A percentile compares a stretch with the other conserved stretches of the same genome.
Evolutionary conservation across 2,888 invertebrate genomes (phyloP).

Genomic region (Pecten maximus): DNA sequence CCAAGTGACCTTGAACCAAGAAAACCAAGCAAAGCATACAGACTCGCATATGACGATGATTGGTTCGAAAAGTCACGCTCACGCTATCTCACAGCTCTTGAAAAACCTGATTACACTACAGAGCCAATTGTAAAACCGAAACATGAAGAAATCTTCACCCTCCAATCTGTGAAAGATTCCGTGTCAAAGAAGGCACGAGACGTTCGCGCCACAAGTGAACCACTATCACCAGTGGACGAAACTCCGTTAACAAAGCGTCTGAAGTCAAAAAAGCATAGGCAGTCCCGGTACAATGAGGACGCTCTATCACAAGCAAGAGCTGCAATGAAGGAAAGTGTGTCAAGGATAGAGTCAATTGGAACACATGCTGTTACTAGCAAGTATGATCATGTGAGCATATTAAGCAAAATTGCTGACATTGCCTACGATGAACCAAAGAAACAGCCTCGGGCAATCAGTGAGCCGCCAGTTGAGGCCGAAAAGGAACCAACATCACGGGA

Average conservation of each 20-base stretch:
- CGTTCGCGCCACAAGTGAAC: background rate
- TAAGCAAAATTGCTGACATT: background rate
- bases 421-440: background rate
- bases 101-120: background rate
- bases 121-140: background rate
- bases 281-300: background rate
- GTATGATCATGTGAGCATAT: background rate
- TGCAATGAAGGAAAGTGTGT: background rate
- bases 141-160: background rate
- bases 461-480: conserved; percentile 7
- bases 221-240: background rate
- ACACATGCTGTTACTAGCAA: conserved; percentile 26
- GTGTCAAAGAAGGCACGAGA: background rate
- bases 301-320: background rate
- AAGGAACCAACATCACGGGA: background rate
- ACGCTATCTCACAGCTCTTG: background rate
- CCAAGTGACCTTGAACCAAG: background rate
- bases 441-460: background rate
- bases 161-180: conserved; percentile 5
- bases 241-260: conserved; percentile 4
- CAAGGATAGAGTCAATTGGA: background rate
- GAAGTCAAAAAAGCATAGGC: background rate
- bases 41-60: background rate
- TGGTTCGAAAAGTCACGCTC: conserved; percentile 13
- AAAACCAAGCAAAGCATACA: background rate